Percentiles rank a stretch among this genome's conserved stretches.
Evolutionary conservation across 2,888 invertebrate species (phyloP).

Genomic region (Lasioglossum zephyrum): DNA sequence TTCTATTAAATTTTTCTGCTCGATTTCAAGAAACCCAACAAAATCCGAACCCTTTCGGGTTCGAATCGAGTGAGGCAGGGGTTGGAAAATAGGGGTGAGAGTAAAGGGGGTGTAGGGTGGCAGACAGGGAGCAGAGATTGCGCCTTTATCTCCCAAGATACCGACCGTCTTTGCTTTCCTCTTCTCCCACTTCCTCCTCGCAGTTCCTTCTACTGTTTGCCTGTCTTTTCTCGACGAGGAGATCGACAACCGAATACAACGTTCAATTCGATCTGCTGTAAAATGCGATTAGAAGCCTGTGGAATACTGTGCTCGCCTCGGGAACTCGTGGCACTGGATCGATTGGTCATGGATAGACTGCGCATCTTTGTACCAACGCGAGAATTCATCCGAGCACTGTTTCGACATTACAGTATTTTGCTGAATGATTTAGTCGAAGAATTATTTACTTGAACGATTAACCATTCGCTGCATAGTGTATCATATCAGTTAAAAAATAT

Average conservation of each 20-base stretch:
- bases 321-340: not conserved
- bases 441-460: too few species aligned
- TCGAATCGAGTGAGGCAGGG: not conserved
- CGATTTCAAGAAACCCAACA: not conserved
- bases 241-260: constrained; percentile 66
- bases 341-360: not conserved
- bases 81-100: not conserved
- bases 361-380: not conserved
- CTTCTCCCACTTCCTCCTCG: constrained; percentile 69
- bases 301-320: not conserved
- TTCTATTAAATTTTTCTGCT: not conserved
- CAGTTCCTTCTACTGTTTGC: constrained; percentile 34
- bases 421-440: too few species aligned
- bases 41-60: not conserved
- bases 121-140: constrained; percentile 74
- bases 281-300: not conserved
- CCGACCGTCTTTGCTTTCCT: constrained; percentile 74
- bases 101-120: not conserved
- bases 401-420: not conserved
- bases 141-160: constrained; percentile 80
- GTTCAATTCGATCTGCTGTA: constrained; percentile 75
- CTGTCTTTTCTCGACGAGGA: constrained; percentile 49
- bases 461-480: too few species aligned
- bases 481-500: too few species aligned
- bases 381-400: not conserved